Base-by-base conservation (phyloP, 2,113 vertebrate species). In the Sorex fumeus region DNA sequence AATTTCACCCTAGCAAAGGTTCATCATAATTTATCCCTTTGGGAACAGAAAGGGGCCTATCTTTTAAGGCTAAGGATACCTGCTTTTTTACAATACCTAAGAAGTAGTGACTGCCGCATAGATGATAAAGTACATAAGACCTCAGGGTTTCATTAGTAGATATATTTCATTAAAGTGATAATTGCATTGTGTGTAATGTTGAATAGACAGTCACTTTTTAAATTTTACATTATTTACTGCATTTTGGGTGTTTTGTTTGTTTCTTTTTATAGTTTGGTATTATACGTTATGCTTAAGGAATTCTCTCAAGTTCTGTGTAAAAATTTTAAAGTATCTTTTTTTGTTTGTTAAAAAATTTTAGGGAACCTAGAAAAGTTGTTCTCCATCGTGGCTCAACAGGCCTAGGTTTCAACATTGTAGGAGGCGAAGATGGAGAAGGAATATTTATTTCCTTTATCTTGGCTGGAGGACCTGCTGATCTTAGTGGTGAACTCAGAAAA, bases 401-500 rank as follows among this genome's bases (percentile, higher is more conserved):
- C 1, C 98, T 99, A 95, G 99, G 99, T 91, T 99, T 99, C 97
- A 99, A 99, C 98, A 99, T 99, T 45, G 99, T 99, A 87, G 99
- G 99, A 62, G 99, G 99, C 32, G 99, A 99, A 97, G 99, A 99
- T 57, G 99, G 99, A 84, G 99, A 99, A 97, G 99, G 99, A 45
- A 99, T 99, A 97, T 99, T 99, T 97, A 99, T 99, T 96, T 99
- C 99, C 93, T 99, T 99, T 98, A 99, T 99, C 96, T 98, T 99
- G 81, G 99, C 99, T 0, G 99, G 99, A 90, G 99, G 99, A 19
- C 99, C 99, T 50, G 99, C 99, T 28, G 99, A 99, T 96, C 98
- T 99, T 62, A 99, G 99, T 30, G 99, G 99, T 88, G 99, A 99
- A 94, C 98, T 99, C 95, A 98, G 98, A 96, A 99, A 99, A 98